Evolutionary conservation across 64 coral and sea anemone genomes (phyloP), one percentile per base, ranked within the genome.

Genomic region (Montipora efflorescens): DNA sequence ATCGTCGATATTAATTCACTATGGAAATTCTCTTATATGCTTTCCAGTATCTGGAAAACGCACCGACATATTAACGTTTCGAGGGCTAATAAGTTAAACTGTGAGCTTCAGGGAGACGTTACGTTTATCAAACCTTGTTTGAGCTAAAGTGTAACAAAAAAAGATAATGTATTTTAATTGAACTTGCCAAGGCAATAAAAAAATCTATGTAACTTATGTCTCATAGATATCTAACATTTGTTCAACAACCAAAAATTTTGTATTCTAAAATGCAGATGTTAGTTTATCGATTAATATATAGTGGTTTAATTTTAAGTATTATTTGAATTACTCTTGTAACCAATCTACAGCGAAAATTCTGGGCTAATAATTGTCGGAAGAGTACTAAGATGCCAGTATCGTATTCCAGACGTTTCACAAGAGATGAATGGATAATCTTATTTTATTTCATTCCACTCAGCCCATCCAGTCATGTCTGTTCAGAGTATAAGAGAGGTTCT

Each of bases 401-500:
- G 36, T 36, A 36, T 36, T 36, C 1, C 36, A 15, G 61, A 64
- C 9, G 14, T 64, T 86, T 49, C 19, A 46, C 62, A 71, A 51
- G 62, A 86, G 9, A 9, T 71, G 61, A 67, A 67, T 21, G 19
- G 13, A 86, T 47, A 48, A 71, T 71, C 62, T 25, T 16, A 36
- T 2, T 36, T 36, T 36, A 36, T 62, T 83, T 81, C 21, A 50
- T n/a, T 80, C 52, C 28, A 83, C 58, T 13, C n/a, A 86, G 16
- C 82, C 71, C 66, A 19, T 67, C 46, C 28, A 14, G 4, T 67
- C 66, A 6, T 71, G 82, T 70, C 82, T 86, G 15, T 86, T 22
- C 82, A 71, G 82, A 67, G 82, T 86, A 19, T 18, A 49, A 68
- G 46, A 12, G 8, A 47, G 53, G 53, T 50, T 44, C 66, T 50